Base-by-base conservation (phyloP, 2,797 vertebrate species). In the Brachymystax lenok region DNA sequence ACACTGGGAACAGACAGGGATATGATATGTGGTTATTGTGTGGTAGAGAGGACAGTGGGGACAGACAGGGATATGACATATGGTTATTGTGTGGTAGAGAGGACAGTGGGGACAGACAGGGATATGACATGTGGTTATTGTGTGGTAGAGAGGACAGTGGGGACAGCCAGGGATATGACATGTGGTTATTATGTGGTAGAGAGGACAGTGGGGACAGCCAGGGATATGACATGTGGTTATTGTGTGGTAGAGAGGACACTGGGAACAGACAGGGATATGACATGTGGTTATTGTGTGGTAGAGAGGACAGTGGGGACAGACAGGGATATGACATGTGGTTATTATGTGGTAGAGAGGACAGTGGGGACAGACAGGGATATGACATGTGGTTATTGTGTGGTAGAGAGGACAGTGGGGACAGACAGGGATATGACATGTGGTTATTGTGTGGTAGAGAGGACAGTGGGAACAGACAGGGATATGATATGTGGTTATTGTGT, bases 181-280 rank as follows among this genome's bases (percentile, higher is more conserved):
- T 86, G 78, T 88, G 78, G 77, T 79, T 75, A 80, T 83, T 86
- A 82, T 89, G 80, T 71, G 76, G 52, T 81, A 74, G 83, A 88
- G 80, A 82, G 81, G 82, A 89, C 86, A 33, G 33, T 33, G 33
- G 33, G 33, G 33, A 33, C 33, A 33, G 33, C 5, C 33, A 33
- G 33, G 33, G 33, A 33, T 33, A 79, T 77, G 79, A 80, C 85
- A 75, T 86, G 78, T 88, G 78, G 78, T 79, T 75, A 80, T 83
- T 86, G 83, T 89, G 80, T 71, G 76, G 52, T 81, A 74, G 83
- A 88, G 80, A 82, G 81, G 82, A 89, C 86, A 30, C 2, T 30
- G 28, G 28, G 3, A 3, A 3, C 28, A 30, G 28, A 30, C 3
- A 30, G 28, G 28, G 28, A 30, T 30, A 3, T 33, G 5, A 33